Conservation (phyloP, 2,888 invertebrate genomes). For the Tubulanus polymorphus region DNA sequence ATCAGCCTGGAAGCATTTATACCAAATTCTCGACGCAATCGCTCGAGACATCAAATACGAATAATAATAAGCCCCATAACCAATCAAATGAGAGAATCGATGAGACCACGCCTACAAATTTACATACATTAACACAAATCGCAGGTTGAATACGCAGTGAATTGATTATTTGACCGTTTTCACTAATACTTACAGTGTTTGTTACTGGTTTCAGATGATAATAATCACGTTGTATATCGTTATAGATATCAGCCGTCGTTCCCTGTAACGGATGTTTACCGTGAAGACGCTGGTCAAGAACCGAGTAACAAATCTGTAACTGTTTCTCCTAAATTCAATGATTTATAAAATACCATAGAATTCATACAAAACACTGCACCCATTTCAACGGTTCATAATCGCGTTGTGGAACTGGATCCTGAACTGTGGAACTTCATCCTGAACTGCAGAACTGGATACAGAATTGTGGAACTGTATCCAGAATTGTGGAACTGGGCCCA, state of each 20-base stretch:
- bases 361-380: no score
- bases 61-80: conserved; percentile 98
- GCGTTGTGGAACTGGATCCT: no score
- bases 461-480: no score
- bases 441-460: no score
- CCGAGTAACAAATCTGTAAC: conserved; percentile 74
- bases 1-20: conserved; percentile 72
- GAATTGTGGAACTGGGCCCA: no score
- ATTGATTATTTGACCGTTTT: background rate
- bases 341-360: no score
- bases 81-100: conserved; percentile 91
- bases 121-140: no score
- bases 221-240: conserved; percentile 73
- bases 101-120: background rate
- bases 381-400: no score
- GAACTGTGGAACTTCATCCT: no score
- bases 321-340: conserved; percentile 43
- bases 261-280: conserved; percentile 57
- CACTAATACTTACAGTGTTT: conserved; percentile 65
- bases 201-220: conserved; percentile 82
- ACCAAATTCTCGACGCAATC: conserved; percentile 90
- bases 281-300: conserved; percentile 87
- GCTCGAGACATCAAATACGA: conserved; percentile 93
- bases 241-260: conserved; percentile 70
- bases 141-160: no score